phyloP scores from a whole-genome alignment of 2,113 vertebrate species.

The Heptranchias perlo region DNA sequence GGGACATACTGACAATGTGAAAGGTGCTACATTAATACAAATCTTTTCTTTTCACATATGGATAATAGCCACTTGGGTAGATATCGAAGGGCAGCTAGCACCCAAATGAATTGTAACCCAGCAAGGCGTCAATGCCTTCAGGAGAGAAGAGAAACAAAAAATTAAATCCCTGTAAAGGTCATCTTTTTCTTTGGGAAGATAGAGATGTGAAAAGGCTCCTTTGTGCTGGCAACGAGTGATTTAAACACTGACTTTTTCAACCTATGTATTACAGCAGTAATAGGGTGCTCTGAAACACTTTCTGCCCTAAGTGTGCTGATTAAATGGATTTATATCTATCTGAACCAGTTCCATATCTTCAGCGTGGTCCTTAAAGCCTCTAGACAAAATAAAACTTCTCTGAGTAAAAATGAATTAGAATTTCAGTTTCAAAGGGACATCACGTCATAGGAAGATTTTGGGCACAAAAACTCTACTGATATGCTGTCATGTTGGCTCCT shows the following conservation, averaged over 20 bases:
- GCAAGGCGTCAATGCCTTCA: not conserved
- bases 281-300: not conserved
- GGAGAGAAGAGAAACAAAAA: not conserved
- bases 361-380: not conserved
- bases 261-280: not conserved
- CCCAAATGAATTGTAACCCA: not conserved
- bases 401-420: not conserved
- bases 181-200: not conserved
- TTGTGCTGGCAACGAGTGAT: not conserved
- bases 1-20: not conserved
- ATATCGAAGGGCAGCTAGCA: not conserved
- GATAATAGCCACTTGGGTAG: not conserved
- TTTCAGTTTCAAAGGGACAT: not conserved
- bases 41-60: not conserved
- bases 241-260: constrained; percentile 2
- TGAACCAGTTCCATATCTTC: not conserved
- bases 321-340: constrained; percentile 1
- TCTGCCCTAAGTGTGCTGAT: constrained; percentile 12
- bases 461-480: not conserved
- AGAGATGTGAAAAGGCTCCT: not conserved
- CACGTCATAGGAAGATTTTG: not conserved
- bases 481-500: not conserved
- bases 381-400: not conserved
- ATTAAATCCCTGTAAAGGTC: not conserved
- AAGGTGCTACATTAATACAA: not conserved